phyloP scores from a whole-genome alignment of 1,140 invertebrate species.

The Lepidurus arcticus region DNA sequence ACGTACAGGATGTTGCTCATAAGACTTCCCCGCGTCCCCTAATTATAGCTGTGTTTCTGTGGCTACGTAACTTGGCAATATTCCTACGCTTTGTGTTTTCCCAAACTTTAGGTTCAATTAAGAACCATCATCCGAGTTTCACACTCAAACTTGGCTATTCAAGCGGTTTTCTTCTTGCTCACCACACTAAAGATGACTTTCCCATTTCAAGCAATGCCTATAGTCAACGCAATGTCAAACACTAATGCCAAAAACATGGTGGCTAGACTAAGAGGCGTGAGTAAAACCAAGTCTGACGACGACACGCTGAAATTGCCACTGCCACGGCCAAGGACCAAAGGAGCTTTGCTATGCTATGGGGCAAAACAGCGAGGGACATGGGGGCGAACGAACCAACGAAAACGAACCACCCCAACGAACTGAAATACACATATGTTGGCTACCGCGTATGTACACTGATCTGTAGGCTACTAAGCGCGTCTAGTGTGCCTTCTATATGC shows the following conservation, averaged over 20 bases:
- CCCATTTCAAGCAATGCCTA: background rate
- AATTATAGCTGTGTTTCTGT: conserved; percentile 3
- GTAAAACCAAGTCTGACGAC: background rate
- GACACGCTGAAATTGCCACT: background rate
- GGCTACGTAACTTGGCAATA: background rate
- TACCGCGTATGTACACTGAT: background rate
- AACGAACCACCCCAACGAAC: background rate
- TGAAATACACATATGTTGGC: background rate
- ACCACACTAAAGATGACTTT: background rate
- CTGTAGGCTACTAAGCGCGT: no score
- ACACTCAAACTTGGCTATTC: background rate
- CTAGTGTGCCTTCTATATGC: no score
- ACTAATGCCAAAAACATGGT: background rate
- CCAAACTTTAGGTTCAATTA: background rate
- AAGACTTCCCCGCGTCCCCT: background rate
- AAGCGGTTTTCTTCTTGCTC: background rate
- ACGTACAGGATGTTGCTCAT: conserved; percentile 10
- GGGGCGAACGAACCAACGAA: conserved; percentile 11
- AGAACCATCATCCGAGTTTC: background rate
- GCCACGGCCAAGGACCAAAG: conserved; percentile 10
- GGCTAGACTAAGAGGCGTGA: background rate
- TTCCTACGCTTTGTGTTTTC: background rate
- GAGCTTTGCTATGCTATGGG: background rate
- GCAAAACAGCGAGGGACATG: background rate
- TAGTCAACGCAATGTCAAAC: background rate